Conservation (phyloP, 2,797 vertebrate genomes). For the Falco concolor region DNA sequence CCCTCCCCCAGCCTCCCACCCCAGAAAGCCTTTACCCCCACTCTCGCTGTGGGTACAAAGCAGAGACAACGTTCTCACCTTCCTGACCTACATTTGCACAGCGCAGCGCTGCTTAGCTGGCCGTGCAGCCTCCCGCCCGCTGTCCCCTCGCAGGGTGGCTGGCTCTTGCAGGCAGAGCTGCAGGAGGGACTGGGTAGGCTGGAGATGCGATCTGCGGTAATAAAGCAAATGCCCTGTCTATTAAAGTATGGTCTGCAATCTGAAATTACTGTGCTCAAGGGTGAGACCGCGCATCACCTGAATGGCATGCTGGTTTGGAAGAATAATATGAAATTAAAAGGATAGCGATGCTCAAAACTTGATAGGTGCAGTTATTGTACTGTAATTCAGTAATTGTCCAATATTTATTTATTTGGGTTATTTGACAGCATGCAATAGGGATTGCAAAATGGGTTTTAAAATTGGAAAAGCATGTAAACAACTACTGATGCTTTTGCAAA, state of each 20-base stretch:
- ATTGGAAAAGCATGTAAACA: neutral
- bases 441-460: neutral
- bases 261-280: neutral
- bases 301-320: neutral
- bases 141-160: fast-evolving
- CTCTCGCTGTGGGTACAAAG: neutral
- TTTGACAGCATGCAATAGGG: neutral
- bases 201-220: neutral
- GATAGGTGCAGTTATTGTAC: neutral
- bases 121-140: neutral
- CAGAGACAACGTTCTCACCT: neutral
- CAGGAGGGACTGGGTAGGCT: neutral
- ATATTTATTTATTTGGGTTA: neutral
- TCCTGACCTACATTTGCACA: neutral
- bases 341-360: neutral
- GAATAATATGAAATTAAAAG: neutral
- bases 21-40: neutral
- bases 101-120: neutral
- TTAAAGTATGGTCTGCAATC: neutral
- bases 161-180: neutral
- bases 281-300: fast-evolving
- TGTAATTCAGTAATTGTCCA: neutral
- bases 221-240: fast-evolving
- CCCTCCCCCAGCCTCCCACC: neutral
- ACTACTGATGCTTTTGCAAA: neutral